Base-by-base conservation (phyloP, 2,888 invertebrate genomes). In the Caenorhabditis uteleia region DNA sequence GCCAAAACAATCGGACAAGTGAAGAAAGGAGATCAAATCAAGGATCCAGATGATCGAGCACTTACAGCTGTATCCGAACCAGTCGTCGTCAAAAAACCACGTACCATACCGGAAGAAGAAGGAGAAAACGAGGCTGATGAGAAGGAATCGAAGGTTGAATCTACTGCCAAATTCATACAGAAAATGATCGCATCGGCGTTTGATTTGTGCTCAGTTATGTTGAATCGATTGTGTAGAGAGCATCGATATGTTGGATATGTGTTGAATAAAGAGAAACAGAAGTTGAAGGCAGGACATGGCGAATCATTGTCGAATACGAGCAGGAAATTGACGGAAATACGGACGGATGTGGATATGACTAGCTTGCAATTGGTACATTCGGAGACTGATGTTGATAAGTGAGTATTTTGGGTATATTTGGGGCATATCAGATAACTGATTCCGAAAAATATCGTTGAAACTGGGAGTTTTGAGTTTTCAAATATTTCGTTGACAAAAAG, bases 201-300 rank as follows among this genome's bases (percentile, higher is more conserved):
- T 23, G 75, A 75, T 44, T 34, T 65, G 61, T 50, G 64, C 42
- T 59, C 59, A 46, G 70, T 66, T 4, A 57, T 45, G 5, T 47
- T 73, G 29, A 73, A 73, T 61, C 62, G 57, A 38, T 25, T 65
- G 55, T 97, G 97, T 0, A 88, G 91, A 51, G 95, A 97, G 85
- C 95, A 95, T 85, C 89, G 97, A 82, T 94, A 93, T 84, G 93
- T 98, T 0, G 91, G 95, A 23, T 89, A 89, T 74, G 91, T 92
- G 26, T 87, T 98, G 51, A 89, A 90, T 0, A 88, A 90, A 62
- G 97, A 98, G 83, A 95, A 95, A 86, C 91, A 90, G 84, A 86
- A 88, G 54, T 85, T 95, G 2, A 95, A 83, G 62, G 70, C 77
- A 16, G 69, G 93, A 88, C 65, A 75, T 45, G 49, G 67, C 27